phyloP scores from a whole-genome alignment of 2,113 vertebrate species.

The Ptilonorhynchus violaceus region DNA sequence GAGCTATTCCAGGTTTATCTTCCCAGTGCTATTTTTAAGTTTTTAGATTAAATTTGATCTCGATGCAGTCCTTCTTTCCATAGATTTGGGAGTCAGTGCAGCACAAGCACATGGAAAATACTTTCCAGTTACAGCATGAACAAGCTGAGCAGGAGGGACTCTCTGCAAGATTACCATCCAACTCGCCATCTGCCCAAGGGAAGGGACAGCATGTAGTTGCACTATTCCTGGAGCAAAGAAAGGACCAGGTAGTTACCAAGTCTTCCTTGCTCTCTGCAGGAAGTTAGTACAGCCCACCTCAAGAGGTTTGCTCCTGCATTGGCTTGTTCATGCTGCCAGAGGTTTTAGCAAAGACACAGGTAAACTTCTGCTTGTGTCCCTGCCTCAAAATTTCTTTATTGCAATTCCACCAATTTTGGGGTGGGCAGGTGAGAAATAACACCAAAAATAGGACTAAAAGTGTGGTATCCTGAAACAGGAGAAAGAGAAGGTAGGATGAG shows the following conservation, averaged over 20 bases:
- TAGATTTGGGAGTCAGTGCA: background rate
- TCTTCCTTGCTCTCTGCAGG: background rate
- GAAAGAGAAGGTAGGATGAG: background rate
- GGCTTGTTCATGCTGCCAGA: background rate
- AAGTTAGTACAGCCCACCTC: background rate
- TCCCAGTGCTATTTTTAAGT: slow-evolving; percentile 29
- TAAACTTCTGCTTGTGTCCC: background rate
- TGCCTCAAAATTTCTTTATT: background rate
- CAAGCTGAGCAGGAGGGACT: background rate
- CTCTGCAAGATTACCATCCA: background rate
- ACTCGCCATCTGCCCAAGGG: background rate
- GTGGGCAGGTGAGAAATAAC: background rate
- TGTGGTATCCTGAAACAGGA: background rate
- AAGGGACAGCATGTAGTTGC: slow-evolving; percentile 1
- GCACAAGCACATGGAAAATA: background rate
- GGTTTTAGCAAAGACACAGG: background rate
- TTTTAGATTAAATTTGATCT: slow-evolving; percentile 46
- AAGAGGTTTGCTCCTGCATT: background rate
- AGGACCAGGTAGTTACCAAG: background rate
- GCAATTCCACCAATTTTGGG: background rate
- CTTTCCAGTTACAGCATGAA: background rate
- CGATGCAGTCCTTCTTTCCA: background rate
- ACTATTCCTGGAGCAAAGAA: slow-evolving; percentile 14
- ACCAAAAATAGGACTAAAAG: background rate
- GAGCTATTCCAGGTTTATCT: slow-evolving; percentile 21